Conservation (phyloP, 2,113 vertebrate species). For the Entelurus aequoreus region DNA sequence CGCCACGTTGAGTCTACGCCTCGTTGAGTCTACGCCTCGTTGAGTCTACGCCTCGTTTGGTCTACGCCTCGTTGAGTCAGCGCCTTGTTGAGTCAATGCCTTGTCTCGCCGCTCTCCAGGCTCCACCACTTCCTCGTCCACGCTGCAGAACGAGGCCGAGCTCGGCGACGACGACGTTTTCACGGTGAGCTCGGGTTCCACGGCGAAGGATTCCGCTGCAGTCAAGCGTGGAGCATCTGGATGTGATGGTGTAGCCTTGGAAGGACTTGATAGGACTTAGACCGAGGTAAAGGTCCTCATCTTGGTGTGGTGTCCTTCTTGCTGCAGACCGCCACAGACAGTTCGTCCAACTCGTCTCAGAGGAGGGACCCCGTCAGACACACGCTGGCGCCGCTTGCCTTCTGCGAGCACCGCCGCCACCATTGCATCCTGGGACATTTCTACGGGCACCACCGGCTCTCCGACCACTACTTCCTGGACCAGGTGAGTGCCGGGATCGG, state of each 20-base stretch:
- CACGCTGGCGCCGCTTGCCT: conserved; percentile 75
- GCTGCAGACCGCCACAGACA: conserved; percentile 70
- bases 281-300: neutral
- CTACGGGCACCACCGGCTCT: conserved; percentile 77
- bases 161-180: conserved; percentile 92
- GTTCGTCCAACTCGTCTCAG: conserved; percentile 73
- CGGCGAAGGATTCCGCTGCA: neutral
- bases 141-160: conserved; percentile 88
- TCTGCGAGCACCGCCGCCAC: conserved; percentile 81
- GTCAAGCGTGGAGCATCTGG: neutral
- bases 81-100: no score
- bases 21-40: no score
- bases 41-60: no score
- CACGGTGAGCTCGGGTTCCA: conserved; percentile 74
- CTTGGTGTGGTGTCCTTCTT: neutral
- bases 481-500: conserved; percentile 66
- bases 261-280: no score
- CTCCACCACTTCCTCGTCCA: conserved; percentile 90
- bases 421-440: conserved; percentile 84
- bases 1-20: no score
- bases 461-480: conserved; percentile 84
- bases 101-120: conserved; percentile 57
- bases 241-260: no score
- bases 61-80: no score
- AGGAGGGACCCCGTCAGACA: conserved; percentile 64